phyloP scores from a whole-genome alignment of 2,888 invertebrate species.

The Hypercompe scribonia region DNA sequence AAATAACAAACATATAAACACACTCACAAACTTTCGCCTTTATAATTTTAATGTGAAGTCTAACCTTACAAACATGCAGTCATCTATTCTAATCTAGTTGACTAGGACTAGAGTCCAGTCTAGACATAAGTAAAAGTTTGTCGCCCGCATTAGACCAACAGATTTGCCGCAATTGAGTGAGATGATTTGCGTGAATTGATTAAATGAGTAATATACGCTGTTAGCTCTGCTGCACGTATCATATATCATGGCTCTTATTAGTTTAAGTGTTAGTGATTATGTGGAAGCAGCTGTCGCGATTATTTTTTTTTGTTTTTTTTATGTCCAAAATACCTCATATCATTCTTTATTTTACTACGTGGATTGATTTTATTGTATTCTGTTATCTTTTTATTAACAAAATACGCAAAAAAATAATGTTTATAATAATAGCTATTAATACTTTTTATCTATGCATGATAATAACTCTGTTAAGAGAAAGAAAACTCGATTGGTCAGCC shows the following conservation, averaged over 20 bases:
- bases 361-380: background rate
- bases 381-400: too few species aligned
- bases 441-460: too few species aligned
- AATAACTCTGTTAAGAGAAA: too few species aligned
- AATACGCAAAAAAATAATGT: too few species aligned
- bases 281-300: background rate
- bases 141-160: slow-evolving; percentile 15
- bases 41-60: background rate
- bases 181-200: slow-evolving; percentile 14
- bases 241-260: slow-evolving; percentile 9
- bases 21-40: background rate
- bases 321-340: background rate
- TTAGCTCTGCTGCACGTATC: slow-evolving; percentile 9
- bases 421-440: too few species aligned
- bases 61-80: background rate
- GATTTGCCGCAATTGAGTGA: slow-evolving; percentile 22
- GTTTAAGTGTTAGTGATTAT: slow-evolving; percentile 4
- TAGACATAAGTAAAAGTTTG: slow-evolving; percentile 1
- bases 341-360: background rate
- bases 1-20: background rate
- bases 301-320: background rate
- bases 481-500: too few species aligned
- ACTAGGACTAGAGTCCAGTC: background rate
- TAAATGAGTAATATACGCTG: slow-evolving; percentile 14
- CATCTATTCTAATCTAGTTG: background rate